Evolutionary conservation across 2,113 vertebrate genomes (phyloP).

Genomic region (Porphyrio hochstetteri): DNA sequence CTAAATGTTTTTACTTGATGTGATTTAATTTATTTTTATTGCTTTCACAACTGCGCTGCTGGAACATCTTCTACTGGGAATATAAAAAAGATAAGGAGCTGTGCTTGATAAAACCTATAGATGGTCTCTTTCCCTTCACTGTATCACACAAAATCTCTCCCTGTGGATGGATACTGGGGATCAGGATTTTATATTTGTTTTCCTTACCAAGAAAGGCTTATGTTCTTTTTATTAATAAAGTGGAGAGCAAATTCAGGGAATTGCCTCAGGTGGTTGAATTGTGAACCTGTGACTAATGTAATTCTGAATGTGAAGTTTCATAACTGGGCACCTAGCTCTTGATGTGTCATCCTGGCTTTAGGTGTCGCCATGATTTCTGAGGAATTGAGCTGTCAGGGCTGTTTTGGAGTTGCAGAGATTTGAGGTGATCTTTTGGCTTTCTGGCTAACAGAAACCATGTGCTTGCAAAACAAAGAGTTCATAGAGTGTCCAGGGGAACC

Average conservation of each 20-base stretch:
- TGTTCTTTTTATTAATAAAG: neutral
- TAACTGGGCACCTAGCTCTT: neutral
- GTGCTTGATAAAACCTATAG: neutral
- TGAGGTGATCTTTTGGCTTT: neutral
- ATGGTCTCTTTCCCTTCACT: neutral
- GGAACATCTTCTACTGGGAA: neutral
- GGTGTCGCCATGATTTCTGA: neutral
- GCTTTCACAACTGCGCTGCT: neutral
- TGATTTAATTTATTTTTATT: neutral
- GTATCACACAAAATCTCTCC: neutral
- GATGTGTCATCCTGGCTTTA: neutral
- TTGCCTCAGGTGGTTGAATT: neutral
- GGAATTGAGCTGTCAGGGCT: neutral
- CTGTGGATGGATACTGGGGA: neutral
- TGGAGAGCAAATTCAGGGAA: neutral
- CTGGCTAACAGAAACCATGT: neutral
- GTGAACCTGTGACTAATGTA: neutral
- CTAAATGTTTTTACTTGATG: neutral
- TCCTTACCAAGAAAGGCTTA: neutral
- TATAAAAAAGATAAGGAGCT: neutral
- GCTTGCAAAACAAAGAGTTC: neutral
- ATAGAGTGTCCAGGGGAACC: neutral
- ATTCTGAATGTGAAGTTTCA: neutral
- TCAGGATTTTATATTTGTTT: neutral
- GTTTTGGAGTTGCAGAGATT: neutral